These are phyloP conservation scores for Sebastes cheni DNA, from an alignment of 2,797 vertebrate species.

Conservation along the genomic window DNA sequence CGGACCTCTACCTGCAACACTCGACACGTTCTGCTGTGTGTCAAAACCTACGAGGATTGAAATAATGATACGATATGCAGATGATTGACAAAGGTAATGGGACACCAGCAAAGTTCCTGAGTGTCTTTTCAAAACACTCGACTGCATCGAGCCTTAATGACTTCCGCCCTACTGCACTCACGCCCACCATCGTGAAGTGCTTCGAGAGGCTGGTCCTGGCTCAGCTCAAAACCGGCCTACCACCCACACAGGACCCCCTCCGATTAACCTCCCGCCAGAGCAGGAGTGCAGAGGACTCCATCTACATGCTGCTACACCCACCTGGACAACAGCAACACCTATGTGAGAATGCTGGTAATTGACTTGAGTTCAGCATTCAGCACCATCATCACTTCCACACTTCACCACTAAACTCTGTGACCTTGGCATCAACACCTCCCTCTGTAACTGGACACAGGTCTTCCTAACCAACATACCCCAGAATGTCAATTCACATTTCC, in stretches of 20 bases:
- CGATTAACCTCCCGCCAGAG: not conserved
- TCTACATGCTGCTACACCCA: not conserved
- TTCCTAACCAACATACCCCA: not conserved
- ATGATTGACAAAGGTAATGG: not conserved
- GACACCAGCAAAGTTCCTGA: not conserved
- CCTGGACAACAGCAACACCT: not conserved
- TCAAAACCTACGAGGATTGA: not conserved
- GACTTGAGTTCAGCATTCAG: not conserved
- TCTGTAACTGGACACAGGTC: not conserved
- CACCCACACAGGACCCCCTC: not conserved
- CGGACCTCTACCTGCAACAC: not conserved
- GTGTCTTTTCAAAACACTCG: not conserved
- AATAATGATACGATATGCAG: not conserved
- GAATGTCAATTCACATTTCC: not conserved
- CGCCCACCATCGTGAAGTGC: conserved; percentile 4
- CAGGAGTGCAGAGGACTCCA: not conserved
- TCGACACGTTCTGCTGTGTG: not conserved
- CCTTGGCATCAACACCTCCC: not conserved
- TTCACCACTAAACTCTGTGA: not conserved
- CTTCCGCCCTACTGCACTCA: not conserved
- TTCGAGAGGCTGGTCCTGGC: conserved; percentile 4
- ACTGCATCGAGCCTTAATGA: not conserved
- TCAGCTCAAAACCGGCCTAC: not conserved
- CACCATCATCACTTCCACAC: not conserved
- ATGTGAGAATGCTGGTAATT: not conserved